These are phyloP conservation scores for Miniopterus natalensis DNA, from an alignment of 2,113 vertebrate species.

Conservation along the genomic window DNA sequence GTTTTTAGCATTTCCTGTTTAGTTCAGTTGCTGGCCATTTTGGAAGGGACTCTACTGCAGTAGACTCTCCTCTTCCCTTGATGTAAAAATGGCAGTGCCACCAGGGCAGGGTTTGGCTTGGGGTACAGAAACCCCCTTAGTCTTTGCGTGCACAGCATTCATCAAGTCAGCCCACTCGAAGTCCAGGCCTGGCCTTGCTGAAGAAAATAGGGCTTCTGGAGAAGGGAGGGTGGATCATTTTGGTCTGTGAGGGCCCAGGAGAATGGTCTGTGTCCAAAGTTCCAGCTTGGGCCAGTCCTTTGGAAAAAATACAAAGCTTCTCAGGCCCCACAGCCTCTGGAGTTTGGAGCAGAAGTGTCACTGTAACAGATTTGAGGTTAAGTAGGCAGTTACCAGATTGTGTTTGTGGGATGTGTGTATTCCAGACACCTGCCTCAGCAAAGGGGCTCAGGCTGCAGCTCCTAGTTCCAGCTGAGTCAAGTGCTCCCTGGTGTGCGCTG, in stretches of 20 bases:
- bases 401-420: background rate
- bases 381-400: background rate
- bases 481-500: background rate
- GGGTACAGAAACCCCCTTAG: background rate
- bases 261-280: background rate
- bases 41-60: background rate
- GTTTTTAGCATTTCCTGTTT: background rate
- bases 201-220: background rate
- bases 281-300: too few relatives aligned
- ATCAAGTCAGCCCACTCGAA: background rate
- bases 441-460: background rate
- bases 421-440: background rate
- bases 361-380: background rate
- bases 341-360: background rate
- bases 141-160: background rate
- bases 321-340: background rate
- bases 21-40: background rate
- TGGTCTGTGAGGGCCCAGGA: background rate
- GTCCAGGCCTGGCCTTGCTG: background rate
- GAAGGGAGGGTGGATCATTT: background rate
- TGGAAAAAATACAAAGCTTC: background rate
- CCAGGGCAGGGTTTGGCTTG: background rate
- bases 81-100: background rate
- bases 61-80: background rate
- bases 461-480: rapidly evolving